Base-by-base conservation (phyloP, 1,140 invertebrate genomes). In the Drosophila arawakana region DNA sequence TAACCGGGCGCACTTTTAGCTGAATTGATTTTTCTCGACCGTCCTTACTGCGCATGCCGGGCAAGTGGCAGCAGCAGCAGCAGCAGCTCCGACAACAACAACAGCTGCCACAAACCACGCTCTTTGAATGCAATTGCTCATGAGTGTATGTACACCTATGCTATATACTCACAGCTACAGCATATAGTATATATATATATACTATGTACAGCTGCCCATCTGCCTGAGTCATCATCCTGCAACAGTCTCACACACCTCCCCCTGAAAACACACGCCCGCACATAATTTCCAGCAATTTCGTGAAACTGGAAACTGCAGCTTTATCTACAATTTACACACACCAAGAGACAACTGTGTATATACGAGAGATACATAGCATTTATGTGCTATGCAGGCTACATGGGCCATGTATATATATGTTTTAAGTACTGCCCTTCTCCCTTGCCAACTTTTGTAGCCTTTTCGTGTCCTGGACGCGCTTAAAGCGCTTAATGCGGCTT, bases 401-500 rank as follows among this genome's bases (percentile, higher is more conserved):
- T 85, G 83, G 83, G 61, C 79, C 79, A 21, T 21, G 18, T 21
- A 88, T 86, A 88, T 86, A 30, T 30, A 30, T 5, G 3, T 4
- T 88, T 82, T 88, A 82, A 88, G 72, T 79, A 80, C 82, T 80
- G n/a, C 25, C 41, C 15, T n/a, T 43, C 37, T 41, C 11, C 15
- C 21, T 13, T 7, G 1, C 39, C 37, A n/a, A 9, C 7, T 4
- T 55, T 1, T 15, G 8, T 52, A 3, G 4, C n/a, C 37, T 0
- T 50, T 35, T 13, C n/a, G 9, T 11, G 50, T 35, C 34, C 35
- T 62, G 59, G 35, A 30, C 15, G 44, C 62, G 75, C 81, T 85
- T 85, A 78, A 85, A 85, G 80, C 77, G 84, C 84, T 89, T 88
- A 88, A 89, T 89, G 70, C 77, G 83, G 84, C 83, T 89, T 88